Evolutionary conservation across 2,888 invertebrate genomes (phyloP).

Genomic region (Branchellion lobata): DNA sequence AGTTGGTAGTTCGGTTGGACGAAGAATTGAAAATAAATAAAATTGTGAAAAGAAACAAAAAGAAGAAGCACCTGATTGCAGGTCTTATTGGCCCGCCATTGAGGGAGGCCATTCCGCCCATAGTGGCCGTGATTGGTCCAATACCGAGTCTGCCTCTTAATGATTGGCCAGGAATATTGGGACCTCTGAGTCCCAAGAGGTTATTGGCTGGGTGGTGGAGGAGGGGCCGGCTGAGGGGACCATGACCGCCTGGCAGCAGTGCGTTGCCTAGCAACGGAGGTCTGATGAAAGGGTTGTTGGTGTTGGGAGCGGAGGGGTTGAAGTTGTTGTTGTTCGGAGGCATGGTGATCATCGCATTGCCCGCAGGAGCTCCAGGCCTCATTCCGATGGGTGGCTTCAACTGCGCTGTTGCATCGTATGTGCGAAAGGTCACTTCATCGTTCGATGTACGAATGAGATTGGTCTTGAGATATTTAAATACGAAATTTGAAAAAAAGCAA

Average conservation of each 20-base stretch:
- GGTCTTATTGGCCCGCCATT: conserved; percentile 34
- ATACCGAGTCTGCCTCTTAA: conserved; percentile 31
- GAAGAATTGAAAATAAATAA: not conserved
- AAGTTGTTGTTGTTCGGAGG: not conserved
- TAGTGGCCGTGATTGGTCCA: not conserved
- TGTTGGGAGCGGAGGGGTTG: not conserved
- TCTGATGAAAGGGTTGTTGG: conserved; percentile 18
- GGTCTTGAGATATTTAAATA: no score
- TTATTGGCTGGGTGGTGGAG: not conserved
- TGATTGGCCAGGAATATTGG: conserved; percentile 5
- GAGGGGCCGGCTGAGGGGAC: not conserved
- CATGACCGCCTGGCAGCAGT: conserved; percentile 63
- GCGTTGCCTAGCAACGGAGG: conserved; percentile 66
- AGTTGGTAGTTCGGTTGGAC: not conserved
- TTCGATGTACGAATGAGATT: no score
- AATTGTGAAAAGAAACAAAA: not conserved
- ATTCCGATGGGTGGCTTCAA: conserved; percentile 1
- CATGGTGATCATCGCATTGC: no score
- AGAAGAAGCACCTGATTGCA: conserved; percentile 6
- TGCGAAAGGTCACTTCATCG: no score
- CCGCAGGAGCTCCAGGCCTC: not conserved
- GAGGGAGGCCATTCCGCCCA: conserved; percentile 18
- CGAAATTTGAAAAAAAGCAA: no score
- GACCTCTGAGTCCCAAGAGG: not conserved
- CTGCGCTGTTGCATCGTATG: not conserved